Evolutionary conservation across 2,113 vertebrate species (phyloP).

Genomic region (Alethe castanea): DNA sequence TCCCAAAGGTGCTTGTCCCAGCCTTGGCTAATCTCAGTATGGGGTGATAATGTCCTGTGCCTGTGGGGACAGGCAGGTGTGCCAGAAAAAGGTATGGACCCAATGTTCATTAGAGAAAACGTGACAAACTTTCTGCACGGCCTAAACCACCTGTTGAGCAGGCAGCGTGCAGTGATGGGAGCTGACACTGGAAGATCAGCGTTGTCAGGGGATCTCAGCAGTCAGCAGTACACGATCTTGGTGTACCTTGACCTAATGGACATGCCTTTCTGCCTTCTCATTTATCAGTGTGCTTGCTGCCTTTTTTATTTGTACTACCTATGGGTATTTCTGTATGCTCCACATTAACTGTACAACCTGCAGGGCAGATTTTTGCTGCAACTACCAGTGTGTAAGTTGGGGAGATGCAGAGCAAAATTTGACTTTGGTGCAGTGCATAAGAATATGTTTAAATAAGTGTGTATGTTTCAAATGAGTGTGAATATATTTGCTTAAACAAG

Average conservation of each 20-base stretch:
- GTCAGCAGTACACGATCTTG: neutral
- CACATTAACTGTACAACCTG: neutral
- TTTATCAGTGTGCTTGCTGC: neutral
- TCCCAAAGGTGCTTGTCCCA: neutral
- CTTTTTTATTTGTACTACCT: neutral
- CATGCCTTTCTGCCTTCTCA: neutral
- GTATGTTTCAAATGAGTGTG: neutral
- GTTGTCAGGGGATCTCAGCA: neutral
- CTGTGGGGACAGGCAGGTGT: neutral
- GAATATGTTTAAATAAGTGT: neutral
- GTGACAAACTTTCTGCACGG: neutral
- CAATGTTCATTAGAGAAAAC: rapidly evolving
- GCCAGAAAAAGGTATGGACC: neutral
- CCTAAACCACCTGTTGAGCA: neutral
- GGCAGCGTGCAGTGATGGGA: neutral
- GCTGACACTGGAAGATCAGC: neutral
- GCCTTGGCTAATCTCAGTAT: neutral
- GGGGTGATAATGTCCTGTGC: neutral
- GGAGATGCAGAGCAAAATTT: neutral
- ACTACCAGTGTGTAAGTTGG: neutral
- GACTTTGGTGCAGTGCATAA: neutral
- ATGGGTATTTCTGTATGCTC: neutral
- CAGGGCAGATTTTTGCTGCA: neutral
- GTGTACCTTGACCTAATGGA: neutral
- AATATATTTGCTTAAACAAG: neutral